Base-by-base conservation (phyloP, 2,113 vertebrate species). In the Tupaia chinensis region DNA sequence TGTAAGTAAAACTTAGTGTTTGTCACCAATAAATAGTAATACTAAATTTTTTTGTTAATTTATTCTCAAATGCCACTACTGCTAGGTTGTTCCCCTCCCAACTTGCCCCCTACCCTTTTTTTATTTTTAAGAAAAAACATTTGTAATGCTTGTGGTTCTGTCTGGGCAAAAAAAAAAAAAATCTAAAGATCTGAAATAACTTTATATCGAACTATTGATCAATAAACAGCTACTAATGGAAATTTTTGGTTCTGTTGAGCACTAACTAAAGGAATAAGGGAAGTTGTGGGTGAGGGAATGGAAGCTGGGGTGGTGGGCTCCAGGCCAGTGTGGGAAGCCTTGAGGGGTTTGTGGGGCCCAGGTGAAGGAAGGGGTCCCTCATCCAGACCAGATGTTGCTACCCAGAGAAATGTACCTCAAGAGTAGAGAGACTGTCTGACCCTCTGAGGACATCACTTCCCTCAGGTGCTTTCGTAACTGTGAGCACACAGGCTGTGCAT, bases 1-100 rank as follows among this genome's bases (percentile, higher is more conserved):
- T 99, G 99, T 99, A 99, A 99, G 98, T 99, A 98, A 99, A 98
- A 98, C 97, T 97, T 98, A 99, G 98, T 99, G 98, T 99, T 98
- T 98, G 98, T 99, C 98, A 98, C 98, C 98, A 99, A 98, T 98
- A 99, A 99, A 99, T 98, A 98, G 98, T 98, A 98, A 98, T 98
- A 98, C 98, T 98, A 98, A 98, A 97, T 96, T 97, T 98, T 98
- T 97, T 93, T n/a, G 97, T 98, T 98, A 98, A 98, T 98, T 98
- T 98, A 98, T 99, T 98, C 95, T 98, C 84, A 97, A 77, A 95
- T 96, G 97, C 92, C 97, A 96, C 93, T 96, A 66, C 93, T 95
- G 98, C 86, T 92, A 92, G 87, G 81, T 96, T 89, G 91, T 56
- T 44, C 56, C 54, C 82, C 32, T 87, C 90, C 82, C 95, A 89